phyloP scores from a whole-genome alignment of 2,113 vertebrate genomes.

The Grus americana region DNA sequence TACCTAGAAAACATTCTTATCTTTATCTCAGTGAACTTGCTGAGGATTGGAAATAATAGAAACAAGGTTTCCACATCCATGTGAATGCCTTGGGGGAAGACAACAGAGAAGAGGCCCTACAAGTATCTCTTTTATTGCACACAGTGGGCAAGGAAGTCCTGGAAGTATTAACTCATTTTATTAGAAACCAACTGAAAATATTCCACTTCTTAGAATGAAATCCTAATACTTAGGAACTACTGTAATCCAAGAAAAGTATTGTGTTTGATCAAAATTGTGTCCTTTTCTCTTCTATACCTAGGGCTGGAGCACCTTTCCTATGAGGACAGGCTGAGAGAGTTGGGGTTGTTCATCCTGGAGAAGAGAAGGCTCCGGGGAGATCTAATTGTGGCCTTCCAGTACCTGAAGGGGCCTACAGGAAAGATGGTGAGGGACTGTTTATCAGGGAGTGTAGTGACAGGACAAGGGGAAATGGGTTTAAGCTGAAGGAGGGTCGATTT shows the following conservation, averaged over 20 bases:
- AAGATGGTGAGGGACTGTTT: too few relatives aligned
- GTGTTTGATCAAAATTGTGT: not conserved
- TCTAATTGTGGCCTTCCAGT: too few relatives aligned
- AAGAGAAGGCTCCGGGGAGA: too few relatives aligned
- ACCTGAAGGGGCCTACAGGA: too few relatives aligned
- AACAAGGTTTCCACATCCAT: not conserved
- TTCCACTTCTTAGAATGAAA: not conserved
- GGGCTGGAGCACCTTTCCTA: too few relatives aligned
- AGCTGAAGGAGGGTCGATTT: too few relatives aligned
- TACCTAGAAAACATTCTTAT: not conserved
- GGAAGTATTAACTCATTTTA: not conserved
- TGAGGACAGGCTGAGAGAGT: too few relatives aligned
- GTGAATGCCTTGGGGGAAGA: not conserved
- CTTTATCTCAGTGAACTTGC: not conserved
- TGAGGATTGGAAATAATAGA: not conserved
- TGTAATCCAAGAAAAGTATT: not conserved
- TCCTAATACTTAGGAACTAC: not conserved
- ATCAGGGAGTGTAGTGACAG: too few relatives aligned
- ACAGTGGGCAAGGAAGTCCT: not conserved
- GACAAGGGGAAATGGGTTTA: too few relatives aligned
- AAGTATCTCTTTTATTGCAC: not conserved
- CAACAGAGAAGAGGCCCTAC: not conserved
- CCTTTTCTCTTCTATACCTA: not conserved
- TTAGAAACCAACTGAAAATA: not conserved
- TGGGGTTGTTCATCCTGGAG: too few relatives aligned